Conservation (phyloP, 1,140 invertebrate genomes). For the Drosophila seguyi region DNA sequence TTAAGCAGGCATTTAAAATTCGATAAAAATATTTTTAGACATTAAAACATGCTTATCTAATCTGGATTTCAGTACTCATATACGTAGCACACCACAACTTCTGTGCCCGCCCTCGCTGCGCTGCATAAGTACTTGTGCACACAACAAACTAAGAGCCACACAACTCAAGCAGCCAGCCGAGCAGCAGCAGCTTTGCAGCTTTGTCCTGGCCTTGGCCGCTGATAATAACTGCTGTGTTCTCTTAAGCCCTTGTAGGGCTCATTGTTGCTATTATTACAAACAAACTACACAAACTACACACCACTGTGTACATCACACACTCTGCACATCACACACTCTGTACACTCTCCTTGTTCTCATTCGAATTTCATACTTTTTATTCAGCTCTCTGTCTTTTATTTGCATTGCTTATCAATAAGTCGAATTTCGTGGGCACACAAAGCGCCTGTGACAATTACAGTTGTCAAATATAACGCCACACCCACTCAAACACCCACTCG, state of each 20-base stretch:
- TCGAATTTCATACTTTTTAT: constrained; percentile 19
- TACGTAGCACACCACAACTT: constrained; percentile 2
- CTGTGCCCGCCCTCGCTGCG: constrained; percentile 24
- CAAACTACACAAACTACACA: neutral
- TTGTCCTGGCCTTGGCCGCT: constrained; percentile 59
- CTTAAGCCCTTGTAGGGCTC: constrained; percentile 8
- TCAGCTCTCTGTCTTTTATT: constrained; percentile 25
- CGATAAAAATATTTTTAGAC: constrained; percentile 2
- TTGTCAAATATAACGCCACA: constrained; percentile 66
- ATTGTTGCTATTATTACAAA: constrained; percentile 25
- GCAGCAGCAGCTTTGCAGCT: constrained; percentile 52
- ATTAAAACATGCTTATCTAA: constrained; percentile 9
- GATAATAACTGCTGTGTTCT: constrained; percentile 41
- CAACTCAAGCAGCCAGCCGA: constrained; percentile 16
- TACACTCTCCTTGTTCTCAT: neutral
- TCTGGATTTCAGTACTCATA: neutral
- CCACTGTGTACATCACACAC: neutral
- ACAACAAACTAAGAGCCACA: constrained; percentile 27
- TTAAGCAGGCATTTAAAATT: neutral
- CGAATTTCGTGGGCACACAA: constrained; percentile 59
- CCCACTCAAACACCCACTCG: constrained; percentile 9
- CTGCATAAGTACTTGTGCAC: constrained; percentile 51
- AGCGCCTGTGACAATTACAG: constrained; percentile 68
- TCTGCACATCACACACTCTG: neutral
- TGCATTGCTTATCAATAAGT: constrained; percentile 70